phyloP scores from a whole-genome alignment of 1,140 invertebrate species.

The Eumeta japonica region DNA sequence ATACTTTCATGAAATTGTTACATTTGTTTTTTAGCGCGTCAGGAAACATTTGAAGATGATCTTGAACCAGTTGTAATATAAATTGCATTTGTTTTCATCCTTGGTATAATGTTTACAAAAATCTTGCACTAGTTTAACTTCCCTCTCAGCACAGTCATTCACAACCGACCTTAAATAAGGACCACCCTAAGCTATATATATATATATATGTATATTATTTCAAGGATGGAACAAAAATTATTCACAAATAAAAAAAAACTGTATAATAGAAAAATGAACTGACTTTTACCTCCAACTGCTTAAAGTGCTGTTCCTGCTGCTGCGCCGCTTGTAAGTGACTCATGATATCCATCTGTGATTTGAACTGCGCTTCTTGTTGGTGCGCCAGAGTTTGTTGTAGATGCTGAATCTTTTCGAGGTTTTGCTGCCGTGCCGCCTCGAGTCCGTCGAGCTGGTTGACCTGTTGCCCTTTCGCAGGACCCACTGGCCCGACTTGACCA shows the following conservation, averaged over 20 bases:
- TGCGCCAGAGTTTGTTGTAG: slow-evolving; percentile 72
- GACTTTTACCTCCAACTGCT: slow-evolving; percentile 70
- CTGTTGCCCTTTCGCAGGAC: slow-evolving; percentile 25
- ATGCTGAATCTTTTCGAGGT: slow-evolving; percentile 56
- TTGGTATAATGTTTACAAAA: too few relatives aligned
- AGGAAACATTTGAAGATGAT: too few relatives aligned
- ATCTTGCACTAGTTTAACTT: too few relatives aligned
- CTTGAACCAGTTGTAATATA: too few relatives aligned
- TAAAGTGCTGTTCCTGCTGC: slow-evolving; percentile 76
- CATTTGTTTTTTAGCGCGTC: too few relatives aligned
- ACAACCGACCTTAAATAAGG: too few relatives aligned
- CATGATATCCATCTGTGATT: slow-evolving; percentile 70
- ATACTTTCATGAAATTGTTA: too few relatives aligned
- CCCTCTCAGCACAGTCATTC: too few relatives aligned
- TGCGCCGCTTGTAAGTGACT: slow-evolving; percentile 72
- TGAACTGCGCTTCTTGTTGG: slow-evolving; percentile 73
- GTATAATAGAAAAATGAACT: too few relatives aligned
- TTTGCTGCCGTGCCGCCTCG: slow-evolving; percentile 47
- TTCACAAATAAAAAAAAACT: not conserved
- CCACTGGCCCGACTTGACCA: slow-evolving; percentile 16
- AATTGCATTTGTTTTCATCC: too few relatives aligned
- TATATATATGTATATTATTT: too few relatives aligned
- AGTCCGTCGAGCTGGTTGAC: slow-evolving; percentile 40
- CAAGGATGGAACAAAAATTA: not conserved
- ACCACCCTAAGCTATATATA: too few relatives aligned